Evolutionary conservation across 2,113 vertebrate species (phyloP).

Genomic region (Embiotoca jacksoni): DNA sequence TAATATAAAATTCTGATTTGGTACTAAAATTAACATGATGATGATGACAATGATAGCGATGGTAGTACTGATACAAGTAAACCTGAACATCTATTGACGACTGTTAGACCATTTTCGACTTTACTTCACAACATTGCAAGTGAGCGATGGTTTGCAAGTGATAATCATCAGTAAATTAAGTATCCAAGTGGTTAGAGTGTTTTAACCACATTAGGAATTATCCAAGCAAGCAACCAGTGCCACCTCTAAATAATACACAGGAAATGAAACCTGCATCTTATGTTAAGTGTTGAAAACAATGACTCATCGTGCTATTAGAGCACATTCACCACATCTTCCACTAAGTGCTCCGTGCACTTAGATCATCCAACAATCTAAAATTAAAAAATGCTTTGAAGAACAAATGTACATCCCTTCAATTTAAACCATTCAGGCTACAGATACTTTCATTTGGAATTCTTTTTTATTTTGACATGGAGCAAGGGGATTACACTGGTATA

Average conservation of each 20-base stretch:
- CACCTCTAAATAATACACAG: neutral
- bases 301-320: neutral
- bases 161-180: constrained; percentile 1
- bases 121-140: neutral
- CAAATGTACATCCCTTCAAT: neutral
- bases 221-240: neutral
- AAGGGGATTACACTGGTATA: too few species aligned
- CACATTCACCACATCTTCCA: neutral
- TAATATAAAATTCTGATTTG: too few species aligned
- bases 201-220: neutral
- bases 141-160: constrained; percentile 6
- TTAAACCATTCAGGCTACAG: neutral
- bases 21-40: too few species aligned
- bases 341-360: neutral
- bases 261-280: neutral
- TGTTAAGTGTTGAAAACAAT: neutral
- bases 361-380: neutral
- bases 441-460: neutral
- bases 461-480: too few species aligned
- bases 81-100: too few species aligned
- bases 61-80: too few species aligned
- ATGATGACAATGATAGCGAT: too few species aligned
- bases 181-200: neutral
- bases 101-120: too few species aligned
- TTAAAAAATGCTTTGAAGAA: neutral